Conservation (phyloP, 2,797 vertebrate species). For the Rhabdophis nuchalis region DNA sequence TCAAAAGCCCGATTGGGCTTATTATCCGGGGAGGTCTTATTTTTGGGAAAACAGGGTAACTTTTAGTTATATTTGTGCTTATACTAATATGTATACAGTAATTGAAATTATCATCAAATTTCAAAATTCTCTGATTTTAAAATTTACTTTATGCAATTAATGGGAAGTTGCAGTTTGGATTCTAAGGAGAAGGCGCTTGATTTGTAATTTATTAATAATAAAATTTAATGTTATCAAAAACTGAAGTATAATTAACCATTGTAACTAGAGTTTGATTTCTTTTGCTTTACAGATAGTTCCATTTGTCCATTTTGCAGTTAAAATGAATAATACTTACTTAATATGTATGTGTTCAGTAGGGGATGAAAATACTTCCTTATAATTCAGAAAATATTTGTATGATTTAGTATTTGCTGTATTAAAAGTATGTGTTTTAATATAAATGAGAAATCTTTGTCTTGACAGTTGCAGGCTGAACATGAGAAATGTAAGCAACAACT, state of each 20-base stretch:
- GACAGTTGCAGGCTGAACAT: slow-evolving; percentile 84
- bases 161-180: neutral
- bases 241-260: neutral
- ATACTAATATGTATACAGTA: neutral
- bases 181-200: neutral
- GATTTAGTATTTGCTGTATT: neutral
- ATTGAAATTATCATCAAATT: neutral
- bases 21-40: too few relatives aligned
- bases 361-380: neutral
- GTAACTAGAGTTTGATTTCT: neutral
- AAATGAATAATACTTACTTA: neutral
- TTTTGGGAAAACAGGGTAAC: too few relatives aligned
- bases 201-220: neutral
- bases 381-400: neutral
- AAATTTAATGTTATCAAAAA: neutral
- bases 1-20: too few relatives aligned
- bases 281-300: neutral
- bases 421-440: neutral
- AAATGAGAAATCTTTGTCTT: slow-evolving; percentile 51
- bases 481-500: slow-evolving; percentile 87
- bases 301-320: neutral
- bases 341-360: neutral
- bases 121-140: neutral
- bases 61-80: neutral
- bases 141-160: neutral